A percentile compares a stretch with the other conserved stretches of the same genome.
These are phyloP conservation scores for Metacarcinus magister DNA, from an alignment of 2,888 invertebrate species.

Conservation along the genomic window DNA sequence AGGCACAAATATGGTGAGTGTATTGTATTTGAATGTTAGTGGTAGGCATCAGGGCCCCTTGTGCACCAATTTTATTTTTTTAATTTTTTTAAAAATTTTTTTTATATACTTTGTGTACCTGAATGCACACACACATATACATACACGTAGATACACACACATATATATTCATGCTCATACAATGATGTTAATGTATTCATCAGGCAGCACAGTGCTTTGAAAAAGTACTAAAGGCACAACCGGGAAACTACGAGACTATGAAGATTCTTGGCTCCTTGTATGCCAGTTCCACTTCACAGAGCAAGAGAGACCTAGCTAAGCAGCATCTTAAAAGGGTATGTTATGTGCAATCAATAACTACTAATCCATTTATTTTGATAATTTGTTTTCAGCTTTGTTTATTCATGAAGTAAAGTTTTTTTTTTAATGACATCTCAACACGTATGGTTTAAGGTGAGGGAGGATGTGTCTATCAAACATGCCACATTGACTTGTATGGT, in stretches of 20 bases:
- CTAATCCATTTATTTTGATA: not conserved
- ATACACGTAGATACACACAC: not conserved
- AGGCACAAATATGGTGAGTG: no score
- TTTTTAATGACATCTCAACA: no score
- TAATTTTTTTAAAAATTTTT: no score
- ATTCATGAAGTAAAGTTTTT: not conserved
- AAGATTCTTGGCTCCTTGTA: constrained; percentile 99
- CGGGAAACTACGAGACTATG: constrained; percentile 99
- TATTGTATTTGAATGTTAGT: no score
- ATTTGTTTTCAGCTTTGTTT: not conserved
- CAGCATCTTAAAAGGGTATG: constrained; percentile 93
- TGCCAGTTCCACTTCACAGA: constrained; percentile 94
- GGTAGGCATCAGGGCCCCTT: no score
- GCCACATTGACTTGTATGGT: no score
- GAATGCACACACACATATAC: not conserved
- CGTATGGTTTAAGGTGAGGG: no score
- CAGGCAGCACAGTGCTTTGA: constrained; percentile 98
- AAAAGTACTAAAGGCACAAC: constrained; percentile 98
- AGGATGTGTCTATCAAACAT: no score
- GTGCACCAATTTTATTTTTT: no score
- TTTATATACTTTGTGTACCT: no score
- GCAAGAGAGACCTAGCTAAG: constrained; percentile 96
- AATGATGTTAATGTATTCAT: not conserved
- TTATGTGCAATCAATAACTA: not conserved
- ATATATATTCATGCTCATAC: not conserved